Base-by-base conservation (phyloP, 2,888 invertebrate species). In the Lordiphosa andalusiaca region DNA sequence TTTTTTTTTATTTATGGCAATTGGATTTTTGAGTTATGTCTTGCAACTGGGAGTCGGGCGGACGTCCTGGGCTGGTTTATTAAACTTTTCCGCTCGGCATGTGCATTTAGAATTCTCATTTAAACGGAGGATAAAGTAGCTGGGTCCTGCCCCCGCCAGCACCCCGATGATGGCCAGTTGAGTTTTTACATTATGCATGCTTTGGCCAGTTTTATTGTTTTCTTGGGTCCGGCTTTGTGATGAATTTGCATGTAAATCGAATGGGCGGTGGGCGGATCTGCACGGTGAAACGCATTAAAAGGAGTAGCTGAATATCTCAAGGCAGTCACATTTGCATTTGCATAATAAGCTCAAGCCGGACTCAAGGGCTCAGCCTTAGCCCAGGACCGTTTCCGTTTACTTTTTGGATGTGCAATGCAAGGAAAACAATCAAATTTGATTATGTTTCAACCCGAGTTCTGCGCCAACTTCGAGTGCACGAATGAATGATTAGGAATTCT, bases 201-300 rank as follows among this genome's bases (percentile, higher is more conserved):
- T 40, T 38, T 70, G 75, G 71, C 71, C 75, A 68, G 69, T 41
- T 69, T 54, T 78, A 77, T 78, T 67, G 62, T 69, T 74, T 69
- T 65, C 63, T 52, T 55, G 80, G 56, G 70, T 48, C 53, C 41
- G 73, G 84, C 82, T 84, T 76, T 80, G 77, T 87, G 86, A 87
- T 86, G 87, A 88, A 88, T 88, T 88, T 88, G 88, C 88, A 88
- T 88, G 86, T 88, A 88, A 88, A 88, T 88, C 88, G 88, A 88
- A 87, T 84, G 63, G 23, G 16, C 9, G 56, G 7, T 25, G 25
- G 25, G 25, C 13, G 25, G 13, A 7, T 23, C 25, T 46, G 42
- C 30, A 39, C 25, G 51, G 44, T 3, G 41, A 56, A 44, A 53
- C 67, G 23, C 71, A 77, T 83, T 77, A 80, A 77, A 83, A 77